Conservation (phyloP, 2,113 vertebrate genomes). For the Cyanocitta stelleri region DNA sequence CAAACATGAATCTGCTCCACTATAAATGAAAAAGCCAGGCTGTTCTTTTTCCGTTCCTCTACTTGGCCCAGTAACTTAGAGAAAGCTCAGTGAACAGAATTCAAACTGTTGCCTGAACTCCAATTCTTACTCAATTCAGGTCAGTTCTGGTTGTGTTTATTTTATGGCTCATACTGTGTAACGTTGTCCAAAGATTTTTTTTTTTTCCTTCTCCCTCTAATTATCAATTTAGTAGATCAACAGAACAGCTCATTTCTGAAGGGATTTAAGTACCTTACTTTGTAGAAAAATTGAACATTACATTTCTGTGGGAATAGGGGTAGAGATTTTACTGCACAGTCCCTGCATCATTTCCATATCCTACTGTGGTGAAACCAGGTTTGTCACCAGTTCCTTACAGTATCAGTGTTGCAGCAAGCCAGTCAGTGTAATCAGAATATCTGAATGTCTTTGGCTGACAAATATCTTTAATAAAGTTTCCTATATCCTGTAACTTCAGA, state of each 20-base stretch:
- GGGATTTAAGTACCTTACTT: background rate
- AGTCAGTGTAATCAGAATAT: background rate
- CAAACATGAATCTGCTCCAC: background rate
- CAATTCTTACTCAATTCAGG: background rate
- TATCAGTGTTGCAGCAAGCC: background rate
- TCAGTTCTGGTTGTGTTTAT: background rate
- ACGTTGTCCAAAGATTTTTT: background rate
- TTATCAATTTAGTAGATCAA: background rate
- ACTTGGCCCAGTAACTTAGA: background rate
- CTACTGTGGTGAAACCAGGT: background rate
- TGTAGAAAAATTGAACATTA: background rate
- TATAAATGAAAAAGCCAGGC: background rate
- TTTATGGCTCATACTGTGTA: background rate
- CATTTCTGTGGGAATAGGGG: background rate
- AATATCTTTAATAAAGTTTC: background rate
- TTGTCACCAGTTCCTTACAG: background rate
- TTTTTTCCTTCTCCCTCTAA: background rate
- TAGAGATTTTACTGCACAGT: background rate
- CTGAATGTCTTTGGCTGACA: background rate
- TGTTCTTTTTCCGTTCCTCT: background rate
- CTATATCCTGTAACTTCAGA: background rate
- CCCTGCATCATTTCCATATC: background rate
- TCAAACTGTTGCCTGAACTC: background rate
- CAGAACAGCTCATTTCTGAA: background rate
- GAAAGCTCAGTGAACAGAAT: background rate